Evolutionary conservation across 92 coral and sea anemone genomes (phyloP).

Genomic region (Zoanthus sociatus): DNA sequence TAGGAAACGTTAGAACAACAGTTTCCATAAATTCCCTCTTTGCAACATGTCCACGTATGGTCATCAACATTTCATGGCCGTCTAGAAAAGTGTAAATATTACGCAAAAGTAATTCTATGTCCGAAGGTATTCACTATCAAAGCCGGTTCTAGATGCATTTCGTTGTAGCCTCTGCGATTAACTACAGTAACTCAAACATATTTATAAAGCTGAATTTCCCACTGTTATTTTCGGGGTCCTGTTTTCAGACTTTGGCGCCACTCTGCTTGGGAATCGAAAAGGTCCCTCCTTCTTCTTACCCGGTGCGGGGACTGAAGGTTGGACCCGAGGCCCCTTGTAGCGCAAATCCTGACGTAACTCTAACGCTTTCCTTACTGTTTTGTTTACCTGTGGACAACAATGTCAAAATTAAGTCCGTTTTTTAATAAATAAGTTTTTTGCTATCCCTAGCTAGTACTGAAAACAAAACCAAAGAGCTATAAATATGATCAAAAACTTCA

Average conservation of each 20-base stretch:
- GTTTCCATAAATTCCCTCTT: too few relatives aligned
- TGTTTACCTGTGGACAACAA: slow-evolving; percentile 67
- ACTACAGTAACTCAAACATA: too few relatives aligned
- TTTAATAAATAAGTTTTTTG: too few relatives aligned
- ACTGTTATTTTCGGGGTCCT: slow-evolving; percentile 14
- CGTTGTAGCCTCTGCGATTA: too few relatives aligned
- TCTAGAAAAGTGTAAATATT: too few relatives aligned
- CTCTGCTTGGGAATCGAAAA: neutral
- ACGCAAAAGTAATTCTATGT: neutral
- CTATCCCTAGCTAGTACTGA: neutral
- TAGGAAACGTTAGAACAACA: too few relatives aligned
- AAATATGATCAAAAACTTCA: neutral
- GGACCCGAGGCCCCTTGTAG: slow-evolving; percentile 85
- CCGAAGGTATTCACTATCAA: neutral
- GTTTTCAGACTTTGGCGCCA: slow-evolving; percentile 7
- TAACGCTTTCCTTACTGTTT: slow-evolving; percentile 82
- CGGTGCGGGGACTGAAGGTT: slow-evolving; percentile 36
- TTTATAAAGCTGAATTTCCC: slow-evolving; percentile 14
- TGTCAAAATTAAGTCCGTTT: too few relatives aligned
- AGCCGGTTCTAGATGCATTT: too few relatives aligned
- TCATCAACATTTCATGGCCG: too few relatives aligned
- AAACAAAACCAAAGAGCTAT: neutral
- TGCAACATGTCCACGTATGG: too few relatives aligned
- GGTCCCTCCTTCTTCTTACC: slow-evolving; percentile 12
- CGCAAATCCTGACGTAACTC: slow-evolving; percentile 83